Evolutionary conservation across 1,140 invertebrate species (phyloP), one percentile per base, ranked within the genome.

Genomic region (Popillia japonica): DNA sequence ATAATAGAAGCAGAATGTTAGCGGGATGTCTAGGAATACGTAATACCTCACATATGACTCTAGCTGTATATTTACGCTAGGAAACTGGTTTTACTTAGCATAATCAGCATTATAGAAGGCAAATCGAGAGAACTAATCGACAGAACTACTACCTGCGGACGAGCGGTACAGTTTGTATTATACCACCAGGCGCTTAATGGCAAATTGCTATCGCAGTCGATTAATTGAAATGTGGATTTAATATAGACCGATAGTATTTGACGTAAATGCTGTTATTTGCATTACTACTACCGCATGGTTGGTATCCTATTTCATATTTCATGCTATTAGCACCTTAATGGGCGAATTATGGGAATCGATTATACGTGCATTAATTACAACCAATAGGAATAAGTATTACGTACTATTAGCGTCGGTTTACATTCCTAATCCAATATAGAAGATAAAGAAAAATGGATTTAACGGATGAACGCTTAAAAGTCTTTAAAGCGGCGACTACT

Each of bases 201-300:
- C 44, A 48, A 48, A 48, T 48, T 48, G 44, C 44, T 14, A 48
- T 48, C 10, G 44, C 44, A 14, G 44, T 48, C 44, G 44, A 48
- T 48, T 48, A 48, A 48, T 48, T 48, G 44, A 48, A 48, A 48
- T 48, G 44, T 48, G 44, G 44, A 17, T 48, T 48, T 48, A 48
- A 48, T 48, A 48, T 48, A 17, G 44, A 48, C 10, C 44, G 44
- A 48, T 48, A 48, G 44, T 48, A 48, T 48, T 48, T 48, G 44
- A 48, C 44, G 10, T 48, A 48, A 48, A 48, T 48, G 44, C 44
- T 48, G 44, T 48, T 48, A 48, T 48, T 48, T 48, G 44, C 44
- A 48, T 48, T 48, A 48, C n/a, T 48, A 17, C 44, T 48, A 17
- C 44, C 44, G 44, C 44, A 14, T 48, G 10, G 44, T 48, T 17